phyloP scores from a whole-genome alignment of 2,113 vertebrate species.

The Sitta europaea region DNA sequence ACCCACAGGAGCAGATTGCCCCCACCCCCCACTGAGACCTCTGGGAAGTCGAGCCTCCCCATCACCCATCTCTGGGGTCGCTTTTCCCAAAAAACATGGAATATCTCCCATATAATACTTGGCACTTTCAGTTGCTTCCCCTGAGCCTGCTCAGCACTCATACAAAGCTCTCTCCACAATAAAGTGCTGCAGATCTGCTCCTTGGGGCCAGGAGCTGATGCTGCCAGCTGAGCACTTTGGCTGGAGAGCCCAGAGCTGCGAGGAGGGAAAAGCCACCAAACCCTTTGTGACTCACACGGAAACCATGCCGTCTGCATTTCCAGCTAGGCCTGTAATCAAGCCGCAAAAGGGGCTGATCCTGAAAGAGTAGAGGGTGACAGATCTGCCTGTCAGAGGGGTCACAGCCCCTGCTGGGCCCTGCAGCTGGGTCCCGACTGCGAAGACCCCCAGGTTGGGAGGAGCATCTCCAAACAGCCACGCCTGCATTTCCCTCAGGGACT shows the following conservation, averaged over 20 bases:
- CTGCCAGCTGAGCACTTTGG: background rate
- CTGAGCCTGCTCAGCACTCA: background rate
- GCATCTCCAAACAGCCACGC: background rate
- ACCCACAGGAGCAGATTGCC: background rate
- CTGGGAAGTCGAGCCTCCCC: background rate
- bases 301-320: background rate
- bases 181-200: background rate
- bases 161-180: background rate
- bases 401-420: background rate
- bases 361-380: background rate
- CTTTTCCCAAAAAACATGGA: background rate
- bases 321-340: constrained; percentile 18
- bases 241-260: background rate
- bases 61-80: background rate
- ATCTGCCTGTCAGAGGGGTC: background rate
- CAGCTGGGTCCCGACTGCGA: fast-evolving
- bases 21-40: fast-evolving
- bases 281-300: background rate
- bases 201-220: background rate
- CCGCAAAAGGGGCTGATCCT: background rate
- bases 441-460: background rate
- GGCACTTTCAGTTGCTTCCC: background rate
- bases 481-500: background rate
- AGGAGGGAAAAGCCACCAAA: background rate
- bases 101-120: background rate